Evolutionary conservation across 1,140 invertebrate species (phyloP), one percentile per base, ranked within the genome.

Genomic region (Calosoma granatense): DNA sequence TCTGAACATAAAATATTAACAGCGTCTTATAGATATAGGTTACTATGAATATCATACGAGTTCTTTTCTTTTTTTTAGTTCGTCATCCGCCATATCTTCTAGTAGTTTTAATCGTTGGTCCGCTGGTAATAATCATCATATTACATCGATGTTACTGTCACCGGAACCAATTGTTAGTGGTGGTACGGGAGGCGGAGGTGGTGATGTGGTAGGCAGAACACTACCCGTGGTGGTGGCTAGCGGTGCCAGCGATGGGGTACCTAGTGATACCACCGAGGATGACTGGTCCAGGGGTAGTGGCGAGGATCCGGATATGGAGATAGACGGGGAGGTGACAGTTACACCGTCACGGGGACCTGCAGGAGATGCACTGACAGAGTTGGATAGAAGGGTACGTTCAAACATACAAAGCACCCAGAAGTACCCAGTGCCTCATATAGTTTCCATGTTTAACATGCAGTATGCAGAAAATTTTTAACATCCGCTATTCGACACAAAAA

Each of bases 211-310:
- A 51, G 65, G 72, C 66, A n/a, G 61, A 56, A 4, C 66, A 64
- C 55, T 70, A 73, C 15, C 55, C 70, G 2, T 72, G 72, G 54
- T 71, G 73, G 65, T 70, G 68, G 53, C 67, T 69, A 60, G 77
- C 70, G 54, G 77, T 2, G 77, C 76, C 22, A 80, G 78, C 58
- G 83, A 84, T 23, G 83, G 79, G 1, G 79, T 83, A 14, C 80
- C 79, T 20, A 84, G 82, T 66, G 82, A 77, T 65, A 79, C 75
- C 4, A 82, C 81, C 1, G 80, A 83, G 68, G 84, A 85, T 65
- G 80, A 84, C 55, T 85, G 83, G 83, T 84, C 82, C 55, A 72
- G 77, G 58, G 79, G 80, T 52, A 80, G 80, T 64, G 74, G 77
- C n/a, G 78, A 81, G 53, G 76, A 83, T 64, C 79, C 77, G 1